Conservation (phyloP, 2,888 invertebrate species). For the Napeogenes sylphis region DNA sequence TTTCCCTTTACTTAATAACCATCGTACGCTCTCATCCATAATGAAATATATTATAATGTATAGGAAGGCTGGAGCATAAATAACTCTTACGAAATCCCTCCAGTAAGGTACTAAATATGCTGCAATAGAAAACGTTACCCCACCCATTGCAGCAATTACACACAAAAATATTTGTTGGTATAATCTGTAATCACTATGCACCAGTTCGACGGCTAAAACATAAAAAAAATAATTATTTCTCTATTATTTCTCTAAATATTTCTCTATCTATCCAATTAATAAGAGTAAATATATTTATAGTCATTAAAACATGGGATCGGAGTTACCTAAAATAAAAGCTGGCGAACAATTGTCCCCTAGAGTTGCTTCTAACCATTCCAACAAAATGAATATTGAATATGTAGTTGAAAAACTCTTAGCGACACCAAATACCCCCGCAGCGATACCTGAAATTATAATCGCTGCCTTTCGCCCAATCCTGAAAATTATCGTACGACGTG, state of each 20-base stretch:
- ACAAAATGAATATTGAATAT: slow-evolving; percentile 73
- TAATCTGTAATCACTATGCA: slow-evolving; percentile 40
- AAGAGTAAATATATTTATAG: not conserved
- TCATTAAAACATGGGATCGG: not conserved
- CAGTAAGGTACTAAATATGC: slow-evolving; percentile 82
- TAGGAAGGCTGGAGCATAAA: slow-evolving; percentile 82
- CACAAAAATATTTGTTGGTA: slow-evolving; percentile 52
- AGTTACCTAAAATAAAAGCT: slow-evolving; percentile 39
- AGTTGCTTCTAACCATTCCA: slow-evolving; percentile 75
- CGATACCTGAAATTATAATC: slow-evolving; percentile 68
- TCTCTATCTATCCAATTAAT: not conserved
- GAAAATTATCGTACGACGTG: slow-evolving; percentile 11
- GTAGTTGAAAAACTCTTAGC: slow-evolving; percentile 73
- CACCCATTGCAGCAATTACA: slow-evolving; percentile 78
- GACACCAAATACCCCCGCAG: slow-evolving; percentile 72
- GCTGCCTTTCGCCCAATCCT: slow-evolving; percentile 75
- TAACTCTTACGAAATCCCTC: slow-evolving; percentile 79
- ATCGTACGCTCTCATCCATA: slow-evolving; percentile 83
- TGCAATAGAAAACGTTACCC: slow-evolving; percentile 78
- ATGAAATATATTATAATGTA: slow-evolving; percentile 80
- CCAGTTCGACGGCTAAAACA: slow-evolving; percentile 50
- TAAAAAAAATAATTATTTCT: not conserved
- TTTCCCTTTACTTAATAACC: slow-evolving; percentile 83
- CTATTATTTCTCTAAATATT: too few relatives aligned
- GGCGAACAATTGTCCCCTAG: slow-evolving; percentile 40